Evolutionary conservation across 2,888 invertebrate species (phyloP).

Genomic region (Netelia fuscicornis): DNA sequence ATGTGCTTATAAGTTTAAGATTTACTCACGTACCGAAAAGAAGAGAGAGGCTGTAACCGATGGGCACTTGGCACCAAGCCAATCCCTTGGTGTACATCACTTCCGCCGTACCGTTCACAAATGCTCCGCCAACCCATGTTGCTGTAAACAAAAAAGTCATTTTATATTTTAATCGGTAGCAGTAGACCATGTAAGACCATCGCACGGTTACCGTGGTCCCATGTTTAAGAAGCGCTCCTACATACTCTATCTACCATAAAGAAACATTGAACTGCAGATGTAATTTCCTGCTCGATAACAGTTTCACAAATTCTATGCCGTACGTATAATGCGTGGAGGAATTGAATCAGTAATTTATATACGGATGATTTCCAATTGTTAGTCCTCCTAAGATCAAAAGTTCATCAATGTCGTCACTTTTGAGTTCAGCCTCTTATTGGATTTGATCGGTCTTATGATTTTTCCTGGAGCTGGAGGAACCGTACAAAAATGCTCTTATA

Average conservation of each 20-base stretch:
- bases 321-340: too few relatives aligned
- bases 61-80: constrained; percentile 90
- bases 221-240: neutral
- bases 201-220: neutral
- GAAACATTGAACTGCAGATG: neutral
- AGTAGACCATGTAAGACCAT: neutral
- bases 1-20: neutral
- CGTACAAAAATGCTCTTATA: too few relatives aligned
- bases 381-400: too few relatives aligned
- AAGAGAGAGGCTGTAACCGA: constrained; percentile 90
- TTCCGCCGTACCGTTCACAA: constrained; percentile 91
- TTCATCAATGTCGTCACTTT: too few relatives aligned
- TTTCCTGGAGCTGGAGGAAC: too few relatives aligned
- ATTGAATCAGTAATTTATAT: too few relatives aligned
- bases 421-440: too few relatives aligned
- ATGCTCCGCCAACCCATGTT: constrained; percentile 88
- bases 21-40: constrained; percentile 86
- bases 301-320: too few relatives aligned
- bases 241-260: neutral
- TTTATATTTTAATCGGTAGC: constrained; percentile 7
- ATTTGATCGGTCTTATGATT: too few relatives aligned
- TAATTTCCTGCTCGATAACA: too few relatives aligned
- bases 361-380: too few relatives aligned
- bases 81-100: constrained; percentile 88
- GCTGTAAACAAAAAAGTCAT: constrained; percentile 77